Evolutionary conservation across 2,797 vertebrate genomes (phyloP), one percentile per base, ranked within the genome.

Genomic region (Poecilia gillii): DNA sequence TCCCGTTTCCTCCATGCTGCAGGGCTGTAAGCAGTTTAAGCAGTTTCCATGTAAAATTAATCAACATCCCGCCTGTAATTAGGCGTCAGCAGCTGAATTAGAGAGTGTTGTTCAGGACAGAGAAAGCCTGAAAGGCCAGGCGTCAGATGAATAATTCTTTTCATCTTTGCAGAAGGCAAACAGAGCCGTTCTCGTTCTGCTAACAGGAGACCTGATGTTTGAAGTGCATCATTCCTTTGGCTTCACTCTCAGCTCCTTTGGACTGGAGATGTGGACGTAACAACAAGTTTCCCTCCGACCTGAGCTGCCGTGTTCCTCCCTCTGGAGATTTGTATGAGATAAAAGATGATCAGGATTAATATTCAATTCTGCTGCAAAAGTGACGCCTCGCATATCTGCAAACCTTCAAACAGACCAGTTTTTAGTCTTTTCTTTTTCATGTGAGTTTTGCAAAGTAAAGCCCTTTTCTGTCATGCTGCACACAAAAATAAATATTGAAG

Each of bases 91-190:
- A 72, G 12, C 13, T 77, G 78, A 88, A 81, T 84, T 18, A 70
- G 80, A 87, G 78, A 83, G 83, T 81, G 85, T 70, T 88, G 85
- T 80, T 85, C 64, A 74, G 87, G 90, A 92, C 89, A 86, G 87
- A 87, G 85, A 84, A 89, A 90, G 87, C 84, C 59, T 87, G 55
- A 89, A 86, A 93, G 84, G 91, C 92, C 89, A 89, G 80, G 81
- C 77, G 46, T 85, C 71, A 90, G 88, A 93, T 93, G 78, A 94
- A 94, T 92, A 81, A 94, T 93, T 93, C 89, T 87, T 94, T 94
- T 95, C 81, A 94, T 94, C 89, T 92, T 84, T 74, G 68, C 3
- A 0, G 1, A 33, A 89, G 74, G 85, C 73, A 91, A 90, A 87
- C 81, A 79, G 72, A 86, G 87, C 88, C 84, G 81, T 90, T 80